Base-by-base conservation (phyloP, 2,888 invertebrate genomes). In the Druceiella hillmani region DNA sequence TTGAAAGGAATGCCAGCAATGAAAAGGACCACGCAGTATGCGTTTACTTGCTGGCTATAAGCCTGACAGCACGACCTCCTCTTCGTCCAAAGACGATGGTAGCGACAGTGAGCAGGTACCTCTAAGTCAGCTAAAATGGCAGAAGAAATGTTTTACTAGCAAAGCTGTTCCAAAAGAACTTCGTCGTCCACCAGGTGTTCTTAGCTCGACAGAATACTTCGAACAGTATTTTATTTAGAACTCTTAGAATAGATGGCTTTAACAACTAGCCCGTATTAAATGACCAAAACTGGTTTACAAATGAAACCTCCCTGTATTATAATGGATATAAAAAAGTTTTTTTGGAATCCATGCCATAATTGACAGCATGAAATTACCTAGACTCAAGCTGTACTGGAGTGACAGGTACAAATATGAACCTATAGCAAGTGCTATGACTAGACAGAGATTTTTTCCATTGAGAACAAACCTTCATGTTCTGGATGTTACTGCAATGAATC, bases 361-460 rank as follows among this genome's bases (percentile, higher is more conserved):
- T 26, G 46, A 47, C n/a, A 38, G 38, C 31, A 16, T 47, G 7
- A 31, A 36, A 10, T 46, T 42, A 35, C 48, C 49, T 29, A 32
- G 46, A 29, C 22, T 48, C 11, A 43, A 48, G 24, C 33, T 49
- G 37, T 40, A 41, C 17, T 49, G 44, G 43, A 48, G 16, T 33
- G n/a, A n/a, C 17, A 43, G 16, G 13, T 24, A 33, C 17, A 43
- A 17, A 17, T 40, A 27, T 37, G 40, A 42, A 14, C 40, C 41
- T n/a, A 41, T 50, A 12, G 36, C 41, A 16, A 41, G 17, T 38
- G 41, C 43, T 12, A 45, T 49, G 43, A 17, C 50, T 33, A 43
- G 49, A 25, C 47, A 52, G 22, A 28, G 45, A 13, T 48, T 51
- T 36, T 46, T 47, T 29, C 37, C 37, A 24, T 31, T 48, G 17